Evolutionary conservation across 2,113 vertebrate species (phyloP).

Genomic region (Gambusia holbrooki): DNA sequence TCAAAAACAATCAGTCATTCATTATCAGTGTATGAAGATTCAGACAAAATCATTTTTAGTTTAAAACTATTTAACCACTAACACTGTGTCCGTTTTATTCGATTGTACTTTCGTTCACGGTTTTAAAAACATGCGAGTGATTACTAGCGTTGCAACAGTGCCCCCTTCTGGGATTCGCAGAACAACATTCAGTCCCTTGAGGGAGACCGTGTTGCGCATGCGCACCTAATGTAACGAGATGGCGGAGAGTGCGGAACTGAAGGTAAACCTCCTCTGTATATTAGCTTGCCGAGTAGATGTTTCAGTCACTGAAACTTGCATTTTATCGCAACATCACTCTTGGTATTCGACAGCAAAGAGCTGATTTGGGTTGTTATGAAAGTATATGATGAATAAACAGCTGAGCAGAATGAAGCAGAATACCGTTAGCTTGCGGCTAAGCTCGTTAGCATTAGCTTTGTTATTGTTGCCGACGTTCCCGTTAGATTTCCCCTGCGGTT

Average conservation of each 20-base stretch:
- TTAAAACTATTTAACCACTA: neutral
- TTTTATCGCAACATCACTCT: neutral
- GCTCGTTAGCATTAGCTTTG: slow-evolving; percentile 74
- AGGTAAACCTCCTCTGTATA: slow-evolving; percentile 91
- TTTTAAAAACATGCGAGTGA: neutral
- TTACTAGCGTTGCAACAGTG: slow-evolving; percentile 11
- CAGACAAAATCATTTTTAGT: neutral
- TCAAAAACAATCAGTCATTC: no score
- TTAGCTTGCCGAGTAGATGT: slow-evolving; percentile 82
- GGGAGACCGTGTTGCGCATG: slow-evolving; percentile 86
- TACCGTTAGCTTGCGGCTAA: slow-evolving; percentile 63
- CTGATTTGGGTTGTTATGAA: neutral
- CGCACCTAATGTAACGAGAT: slow-evolving; percentile 93
- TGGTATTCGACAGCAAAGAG: slow-evolving; percentile 7
- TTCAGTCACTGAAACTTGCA: slow-evolving; percentile 19
- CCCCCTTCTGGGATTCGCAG: slow-evolving; percentile 44
- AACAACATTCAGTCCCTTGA: slow-evolving; percentile 75
- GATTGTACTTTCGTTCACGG: neutral
- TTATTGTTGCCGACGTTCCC: slow-evolving; percentile 76
- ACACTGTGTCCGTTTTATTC: neutral
- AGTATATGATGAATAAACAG: slow-evolving; percentile 17
- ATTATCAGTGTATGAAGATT: no score
- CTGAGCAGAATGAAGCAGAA: slow-evolving; percentile 17
- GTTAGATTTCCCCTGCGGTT: slow-evolving; percentile 48
- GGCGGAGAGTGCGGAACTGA: slow-evolving; percentile 99